Evolutionary conservation across 2,888 invertebrate genomes (phyloP), one percentile per base, ranked within the genome.

Genomic region (Sphinx pinastri): DNA sequence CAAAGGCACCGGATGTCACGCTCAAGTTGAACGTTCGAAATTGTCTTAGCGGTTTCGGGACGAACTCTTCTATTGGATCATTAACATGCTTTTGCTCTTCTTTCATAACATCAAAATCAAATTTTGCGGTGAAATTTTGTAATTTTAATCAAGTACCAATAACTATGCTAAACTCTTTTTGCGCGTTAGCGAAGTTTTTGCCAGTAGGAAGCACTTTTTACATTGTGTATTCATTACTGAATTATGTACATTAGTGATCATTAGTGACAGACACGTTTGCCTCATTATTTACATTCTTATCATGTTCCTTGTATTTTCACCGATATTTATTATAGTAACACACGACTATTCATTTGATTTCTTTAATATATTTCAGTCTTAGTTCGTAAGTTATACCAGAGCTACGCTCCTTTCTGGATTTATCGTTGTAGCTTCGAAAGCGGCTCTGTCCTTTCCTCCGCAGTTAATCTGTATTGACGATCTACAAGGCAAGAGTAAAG

Each of bases 1-100:
- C 78, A 77, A 81, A 79, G 83, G 71, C 73, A 78, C 87, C 92
- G 92, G 91, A 91, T 83, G 89, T 91, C 93, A 93, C 93, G 92
- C 90, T 79, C 81, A 81, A 88, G 88, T 89, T 90, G 88, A 91
- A 91, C 75, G 90, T 86, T 90, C 91, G 86, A 84, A 86, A 83
- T 86, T 83, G 83, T 81, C 79, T 83, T 83, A 82, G 84, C 77
- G 80, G 84, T 84, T 87, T 84, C 79, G 75, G 77, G 77, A 79
- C 73, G 54, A 72, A 72, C 77, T 77, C 76, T 80, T 74, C 75
- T 73, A 75, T 75, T 75, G 67, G 52, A 67, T 38, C 70, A 70
- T 70, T 58, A 67, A 68, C 72, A 78, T 79, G 76, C 59, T 75
- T 71, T 76, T 73, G 71, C 55, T 69, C 74, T 77, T 66, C 75